A percentile compares a stretch with the other conserved stretches of the same genome.
Conservation (phyloP, 2,113 vertebrate species). For the Mobula hypostoma region DNA sequence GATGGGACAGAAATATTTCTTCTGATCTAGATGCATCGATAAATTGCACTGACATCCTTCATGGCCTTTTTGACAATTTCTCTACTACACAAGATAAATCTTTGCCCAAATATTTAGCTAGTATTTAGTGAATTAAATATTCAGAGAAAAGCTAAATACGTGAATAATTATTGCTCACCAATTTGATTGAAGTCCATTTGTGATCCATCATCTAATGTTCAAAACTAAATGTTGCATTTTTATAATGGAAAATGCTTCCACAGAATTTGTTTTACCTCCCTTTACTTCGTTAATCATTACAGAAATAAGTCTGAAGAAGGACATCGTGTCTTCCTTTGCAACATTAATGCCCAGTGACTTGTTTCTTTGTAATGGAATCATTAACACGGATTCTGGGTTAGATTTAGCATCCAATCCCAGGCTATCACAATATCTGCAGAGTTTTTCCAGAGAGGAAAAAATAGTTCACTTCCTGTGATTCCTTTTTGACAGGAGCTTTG, state of each 20-base stretch:
- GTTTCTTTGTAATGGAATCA: not conserved
- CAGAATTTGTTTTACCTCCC: not conserved
- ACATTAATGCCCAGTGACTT: not conserved
- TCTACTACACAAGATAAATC: not conserved
- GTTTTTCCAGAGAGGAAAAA: constrained; percentile 1
- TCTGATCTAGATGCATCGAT: not conserved
- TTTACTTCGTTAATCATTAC: not conserved
- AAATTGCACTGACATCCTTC: not conserved
- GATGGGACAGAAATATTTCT: not conserved
- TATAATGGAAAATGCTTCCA: no score
- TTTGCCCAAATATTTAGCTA: not conserved
- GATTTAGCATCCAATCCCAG: not conserved
- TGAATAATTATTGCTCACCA: constrained; percentile 17
- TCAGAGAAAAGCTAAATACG: not conserved
- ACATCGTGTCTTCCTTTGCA: not conserved
- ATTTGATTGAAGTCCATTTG: not conserved
- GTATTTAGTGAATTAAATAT: not conserved
- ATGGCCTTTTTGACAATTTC: not conserved
- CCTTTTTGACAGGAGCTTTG: not conserved
- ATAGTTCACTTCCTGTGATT: constrained; percentile 5
- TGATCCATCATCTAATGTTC: not conserved
- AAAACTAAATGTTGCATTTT: not conserved
- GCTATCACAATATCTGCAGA: not conserved
- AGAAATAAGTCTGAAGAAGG: not conserved
- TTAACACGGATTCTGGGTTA: not conserved